phyloP scores from a whole-genome alignment of 35 echinoderm and acorn worm genomes.

The Apostichopus californicus region DNA sequence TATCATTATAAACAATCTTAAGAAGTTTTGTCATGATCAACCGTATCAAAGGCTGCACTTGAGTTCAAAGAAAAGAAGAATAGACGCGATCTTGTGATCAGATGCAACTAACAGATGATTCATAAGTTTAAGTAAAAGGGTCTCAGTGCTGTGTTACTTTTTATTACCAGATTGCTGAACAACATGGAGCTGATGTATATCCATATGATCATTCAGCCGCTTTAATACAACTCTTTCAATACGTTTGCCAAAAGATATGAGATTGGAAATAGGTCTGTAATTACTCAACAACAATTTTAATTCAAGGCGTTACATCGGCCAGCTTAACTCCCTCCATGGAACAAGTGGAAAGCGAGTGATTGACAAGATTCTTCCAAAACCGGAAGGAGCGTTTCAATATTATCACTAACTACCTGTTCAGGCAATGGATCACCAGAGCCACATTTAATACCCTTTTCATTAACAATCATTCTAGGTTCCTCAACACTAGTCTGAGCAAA shows the following conservation, averaged over 20 bases:
- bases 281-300: too few relatives aligned
- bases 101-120: background rate
- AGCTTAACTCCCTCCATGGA: too few relatives aligned
- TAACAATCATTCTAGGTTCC: too few relatives aligned
- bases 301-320: too few relatives aligned
- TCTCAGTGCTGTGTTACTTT: background rate
- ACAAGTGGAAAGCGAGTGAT: too few relatives aligned
- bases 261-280: too few relatives aligned
- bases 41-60: background rate
- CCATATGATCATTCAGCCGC: background rate
- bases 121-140: background rate
- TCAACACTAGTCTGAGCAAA: too few relatives aligned
- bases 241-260: background rate
- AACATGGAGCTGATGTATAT: background rate
- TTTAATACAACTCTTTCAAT: background rate
- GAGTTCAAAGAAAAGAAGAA: background rate
- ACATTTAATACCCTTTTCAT: too few relatives aligned
- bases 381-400: too few relatives aligned
- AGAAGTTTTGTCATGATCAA: background rate
- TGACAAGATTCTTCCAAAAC: too few relatives aligned
- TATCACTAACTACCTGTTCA: too few relatives aligned
- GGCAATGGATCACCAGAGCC: too few relatives aligned
- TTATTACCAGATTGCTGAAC: background rate
- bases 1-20: background rate
- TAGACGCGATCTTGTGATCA: background rate